Evolutionary conservation across 2,797 vertebrate genomes (phyloP), one percentile per base, ranked within the genome.

Genomic region (Fundulus diaphanus): DNA sequence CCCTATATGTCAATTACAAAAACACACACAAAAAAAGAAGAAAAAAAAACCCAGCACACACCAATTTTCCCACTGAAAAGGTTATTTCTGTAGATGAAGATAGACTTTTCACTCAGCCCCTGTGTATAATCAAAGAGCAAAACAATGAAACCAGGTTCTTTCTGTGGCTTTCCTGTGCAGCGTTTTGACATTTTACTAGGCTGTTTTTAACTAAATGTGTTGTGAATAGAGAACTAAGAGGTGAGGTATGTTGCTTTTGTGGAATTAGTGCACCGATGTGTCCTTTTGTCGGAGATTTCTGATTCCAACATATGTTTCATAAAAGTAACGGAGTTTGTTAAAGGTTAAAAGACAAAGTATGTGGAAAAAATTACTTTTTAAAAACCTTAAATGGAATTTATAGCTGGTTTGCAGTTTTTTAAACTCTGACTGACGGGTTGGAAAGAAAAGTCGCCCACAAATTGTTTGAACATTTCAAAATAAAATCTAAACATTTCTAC

Each of bases 101-200:
- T 2, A 87, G 81, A 85, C 85, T 90, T 89, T 92, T 81, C 82
- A 89, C 87, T 88, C 85, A 86, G 91, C 87, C n/a, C n/a, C 83
- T 78, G 80, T 78, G 80, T 82, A 82, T 82, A 88, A 91, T 89
- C 83, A 88, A 89, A 87, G 74, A 78, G 78, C 84, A 81, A 75
- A 73, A 90, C 85, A 83, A 87, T 80, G 78, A 87, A 88, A 88
- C 68, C 76, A 78, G 77, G 82, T 85, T 87, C 72, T 82, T 56
- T 77, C 74, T 85, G 83, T 82, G 80, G 69, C 83, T 87, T 82
- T 75, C 79, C 77, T 86, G 81, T 87, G 87, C 82, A 88, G 89
- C 78, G 83, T 85, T 82, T 59, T 92, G 90, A 92, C 92, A 92
- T 92, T 92, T 90, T 88, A 81, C 85, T 86, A 87, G 81, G 67